A percentile compares a stretch with the other conserved stretches of the same genome.
These are phyloP conservation scores for Drosophila vallismaia DNA, from an alignment of 2,888 invertebrate species.

Conservation along the genomic window DNA sequence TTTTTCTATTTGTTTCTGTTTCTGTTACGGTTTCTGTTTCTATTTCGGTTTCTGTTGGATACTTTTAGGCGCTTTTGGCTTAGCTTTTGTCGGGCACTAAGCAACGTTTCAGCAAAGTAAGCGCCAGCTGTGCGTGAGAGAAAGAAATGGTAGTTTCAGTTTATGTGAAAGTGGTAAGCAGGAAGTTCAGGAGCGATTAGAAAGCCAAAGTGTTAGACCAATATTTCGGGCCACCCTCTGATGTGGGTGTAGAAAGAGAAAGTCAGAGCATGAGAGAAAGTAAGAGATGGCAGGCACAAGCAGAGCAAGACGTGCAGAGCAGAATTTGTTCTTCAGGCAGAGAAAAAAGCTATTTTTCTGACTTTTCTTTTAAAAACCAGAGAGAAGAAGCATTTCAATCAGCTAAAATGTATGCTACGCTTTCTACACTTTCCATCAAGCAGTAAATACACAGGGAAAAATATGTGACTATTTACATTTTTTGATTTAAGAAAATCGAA, in stretches of 20 bases:
- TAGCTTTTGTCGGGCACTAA: constrained; percentile 78
- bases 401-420: constrained; percentile 50
- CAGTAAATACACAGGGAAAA: constrained; percentile 18
- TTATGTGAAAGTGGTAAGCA: constrained; percentile 22
- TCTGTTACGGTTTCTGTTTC: constrained; percentile 47
- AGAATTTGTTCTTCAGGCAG: constrained; percentile 32
- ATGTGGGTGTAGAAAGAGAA: constrained; percentile 1
- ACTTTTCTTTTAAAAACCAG: constrained; percentile 26
- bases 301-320: constrained; percentile 37
- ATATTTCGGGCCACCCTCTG: too few species aligned
- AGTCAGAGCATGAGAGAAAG: constrained; percentile 18
- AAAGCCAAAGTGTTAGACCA: constrained; percentile 9
- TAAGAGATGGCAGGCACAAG: constrained; percentile 50
- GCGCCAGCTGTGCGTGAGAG: constrained; percentile 80
- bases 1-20: constrained; percentile 34
- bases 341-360: constrained; percentile 26
- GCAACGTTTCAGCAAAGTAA: constrained; percentile 79
- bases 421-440: constrained; percentile 38
- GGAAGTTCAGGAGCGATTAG: constrained; percentile 30
- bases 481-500: not conserved
- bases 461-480: constrained; percentile 4
- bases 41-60: constrained; percentile 50
- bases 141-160: constrained; percentile 38
- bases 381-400: constrained; percentile 40
- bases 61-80: constrained; percentile 55